Conservation (phyloP, 2,113 vertebrate species). For the Tetraodon nigroviridis region DNA sequence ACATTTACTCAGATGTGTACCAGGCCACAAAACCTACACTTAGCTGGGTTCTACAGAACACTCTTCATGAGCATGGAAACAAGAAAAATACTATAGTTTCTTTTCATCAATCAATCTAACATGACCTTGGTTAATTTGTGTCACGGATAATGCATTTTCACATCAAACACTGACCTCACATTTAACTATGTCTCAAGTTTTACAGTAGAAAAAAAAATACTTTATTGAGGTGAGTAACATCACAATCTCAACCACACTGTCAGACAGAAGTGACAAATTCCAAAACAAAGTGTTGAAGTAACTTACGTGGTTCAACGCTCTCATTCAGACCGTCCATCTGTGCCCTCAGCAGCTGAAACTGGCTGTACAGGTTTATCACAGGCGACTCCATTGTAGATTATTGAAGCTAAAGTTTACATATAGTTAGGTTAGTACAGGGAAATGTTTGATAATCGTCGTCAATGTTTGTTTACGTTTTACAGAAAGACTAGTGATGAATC, state of each 20-base stretch:
- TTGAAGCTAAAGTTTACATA: background rate
- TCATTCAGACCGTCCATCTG: slow-evolving; percentile 82
- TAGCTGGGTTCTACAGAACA: too few relatives aligned
- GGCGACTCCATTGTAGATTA: slow-evolving; percentile 76
- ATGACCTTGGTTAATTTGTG: too few relatives aligned
- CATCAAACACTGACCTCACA: too few relatives aligned
- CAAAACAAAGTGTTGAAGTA: slow-evolving; percentile 10
- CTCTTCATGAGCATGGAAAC: too few relatives aligned
- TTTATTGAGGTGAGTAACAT: background rate
- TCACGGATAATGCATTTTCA: too few relatives aligned
- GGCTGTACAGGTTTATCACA: slow-evolving; percentile 76
- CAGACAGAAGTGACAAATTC: slow-evolving; percentile 13
- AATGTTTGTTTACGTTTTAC: too few relatives aligned
- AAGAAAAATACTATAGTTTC: too few relatives aligned
- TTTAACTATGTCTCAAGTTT: too few relatives aligned
- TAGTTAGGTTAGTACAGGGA: background rate
- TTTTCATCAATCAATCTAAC: too few relatives aligned
- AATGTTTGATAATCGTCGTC: background rate
- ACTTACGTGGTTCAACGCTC: slow-evolving; percentile 84
- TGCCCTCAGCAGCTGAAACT: slow-evolving; percentile 77
- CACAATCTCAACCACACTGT: background rate
- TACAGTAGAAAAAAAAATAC: background rate
- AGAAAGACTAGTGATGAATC: too few relatives aligned
- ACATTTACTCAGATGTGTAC: background rate
- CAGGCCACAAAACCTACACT: too few relatives aligned